Evolutionary conservation across 2,888 invertebrate genomes (phyloP).

Genomic region (Exocentrus adspersus): DNA sequence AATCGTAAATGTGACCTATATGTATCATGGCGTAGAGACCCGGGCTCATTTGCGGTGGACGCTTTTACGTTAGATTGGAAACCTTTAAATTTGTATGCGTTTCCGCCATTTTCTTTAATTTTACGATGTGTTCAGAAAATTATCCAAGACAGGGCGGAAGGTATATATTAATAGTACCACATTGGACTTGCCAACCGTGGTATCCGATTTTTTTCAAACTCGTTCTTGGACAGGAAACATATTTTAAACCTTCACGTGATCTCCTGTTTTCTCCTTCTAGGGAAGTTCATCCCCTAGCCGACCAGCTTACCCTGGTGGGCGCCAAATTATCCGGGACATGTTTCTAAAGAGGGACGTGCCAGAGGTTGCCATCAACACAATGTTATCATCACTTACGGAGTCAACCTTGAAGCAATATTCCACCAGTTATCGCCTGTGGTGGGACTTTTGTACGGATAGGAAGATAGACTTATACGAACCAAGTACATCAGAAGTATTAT

Average conservation of each 20-base stretch:
- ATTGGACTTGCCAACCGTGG: slow-evolving; percentile 30
- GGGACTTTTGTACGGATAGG: background rate
- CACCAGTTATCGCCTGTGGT: background rate
- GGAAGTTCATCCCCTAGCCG: slow-evolving; percentile 15
- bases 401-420: background rate
- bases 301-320: slow-evolving; percentile 33
- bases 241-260: too few species aligned
- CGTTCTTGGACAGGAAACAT: too few species aligned
- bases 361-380: background rate
- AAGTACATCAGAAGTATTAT: slow-evolving; percentile 10
- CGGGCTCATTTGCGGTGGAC: slow-evolving; percentile 21
- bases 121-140: slow-evolving; percentile 40
- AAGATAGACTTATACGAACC: background rate
- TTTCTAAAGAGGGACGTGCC: background rate
- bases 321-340: slow-evolving; percentile 23
- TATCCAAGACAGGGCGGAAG: slow-evolving; percentile 24
- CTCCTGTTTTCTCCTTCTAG: slow-evolving; percentile 25
- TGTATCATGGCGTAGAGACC: slow-evolving; percentile 29
- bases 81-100: too few species aligned
- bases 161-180: slow-evolving; percentile 28
- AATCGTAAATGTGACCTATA: slow-evolving; percentile 45
- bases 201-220: slow-evolving; percentile 32
- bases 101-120: slow-evolving; percentile 21
- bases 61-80: slow-evolving; percentile 30
- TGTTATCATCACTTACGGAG: background rate